Evolutionary conservation across 2,888 invertebrate species (phyloP), one percentile per base, ranked within the genome.

Genomic region (Nycteola revayana): DNA sequence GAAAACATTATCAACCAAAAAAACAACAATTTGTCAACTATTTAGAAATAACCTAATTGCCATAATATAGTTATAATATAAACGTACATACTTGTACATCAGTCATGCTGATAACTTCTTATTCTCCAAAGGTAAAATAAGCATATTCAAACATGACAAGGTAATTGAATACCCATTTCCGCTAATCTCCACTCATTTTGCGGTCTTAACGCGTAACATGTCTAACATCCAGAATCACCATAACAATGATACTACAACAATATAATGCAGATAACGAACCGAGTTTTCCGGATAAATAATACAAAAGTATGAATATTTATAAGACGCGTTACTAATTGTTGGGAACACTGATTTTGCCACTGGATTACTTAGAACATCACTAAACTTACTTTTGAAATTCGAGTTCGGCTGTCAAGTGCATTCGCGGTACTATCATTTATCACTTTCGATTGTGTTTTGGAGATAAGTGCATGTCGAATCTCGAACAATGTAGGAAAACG

Each of bases 231-330:
- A 60, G 51, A 61, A 85, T 83, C 75, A 80, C 63, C 84, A 80
- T 81, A 76, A 86, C 80, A 86, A 86, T 82, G 69, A 71, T 74
- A 64, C 51, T 60, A 69, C 63, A 77, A 83, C 78, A 79, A 80
- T 80, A 74, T 59, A 75, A 67, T 70, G 60, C 61, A 75, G 76
- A 75, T 76, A 74, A 72, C 63, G 60, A 63, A 44, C 32, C 38
- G 57, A 67, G 63, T 74, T 75, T 75, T 75, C 74, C 76, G 73
- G 59, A 69, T 73, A 71, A 65, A 70, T 64, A 60, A 65, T 63
- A 63, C 64, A 69, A 67, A 58, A 60, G 42, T 52, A 58, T 81
- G 73, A 66, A 83, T 84, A 83, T 79, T 75, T 61, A 80, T 74
- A 55, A 56, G 47, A 51, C 44, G 60, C 64, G 63, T 60, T 66